phyloP scores from a whole-genome alignment of 92 coral and sea anemone genomes.

The Phenganax subtilis region DNA sequence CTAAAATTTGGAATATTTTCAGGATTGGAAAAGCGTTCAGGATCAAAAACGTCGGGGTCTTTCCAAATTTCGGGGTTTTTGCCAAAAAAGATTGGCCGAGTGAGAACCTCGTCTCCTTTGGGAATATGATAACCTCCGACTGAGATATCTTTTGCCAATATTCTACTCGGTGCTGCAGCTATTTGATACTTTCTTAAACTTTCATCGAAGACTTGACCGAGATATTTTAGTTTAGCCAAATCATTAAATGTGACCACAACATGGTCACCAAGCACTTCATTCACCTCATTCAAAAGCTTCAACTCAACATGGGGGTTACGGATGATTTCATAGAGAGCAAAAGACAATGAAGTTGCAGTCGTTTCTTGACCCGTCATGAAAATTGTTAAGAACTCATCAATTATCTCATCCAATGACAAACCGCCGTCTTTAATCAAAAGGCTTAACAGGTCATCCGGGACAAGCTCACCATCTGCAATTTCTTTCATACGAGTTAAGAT shows the following conservation, averaged over 20 bases:
- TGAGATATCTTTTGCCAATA: background rate
- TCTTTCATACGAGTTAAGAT: background rate
- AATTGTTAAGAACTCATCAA: background rate
- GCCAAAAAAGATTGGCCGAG: background rate
- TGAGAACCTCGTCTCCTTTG: background rate
- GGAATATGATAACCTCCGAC: background rate
- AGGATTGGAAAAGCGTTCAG: background rate
- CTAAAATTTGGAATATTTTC: background rate
- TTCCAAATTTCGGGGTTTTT: background rate
- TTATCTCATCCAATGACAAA: background rate
- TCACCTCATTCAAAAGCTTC: background rate
- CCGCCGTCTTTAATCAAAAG: background rate
- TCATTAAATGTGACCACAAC: background rate
- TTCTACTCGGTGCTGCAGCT: background rate
- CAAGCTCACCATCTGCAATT: background rate
- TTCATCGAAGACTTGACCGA: conserved; percentile 1
- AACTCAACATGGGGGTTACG: background rate
- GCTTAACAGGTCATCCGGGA: background rate
- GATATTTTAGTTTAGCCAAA: background rate
- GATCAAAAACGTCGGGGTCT: background rate
- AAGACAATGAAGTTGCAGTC: background rate
- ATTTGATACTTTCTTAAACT: background rate
- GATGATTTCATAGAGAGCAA: background rate
- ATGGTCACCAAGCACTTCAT: background rate
- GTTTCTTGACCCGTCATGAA: background rate